Evolutionary conservation across 2,797 vertebrate species (phyloP), one percentile per base, ranked within the genome.

Genomic region (Manis pentadactyla): DNA sequence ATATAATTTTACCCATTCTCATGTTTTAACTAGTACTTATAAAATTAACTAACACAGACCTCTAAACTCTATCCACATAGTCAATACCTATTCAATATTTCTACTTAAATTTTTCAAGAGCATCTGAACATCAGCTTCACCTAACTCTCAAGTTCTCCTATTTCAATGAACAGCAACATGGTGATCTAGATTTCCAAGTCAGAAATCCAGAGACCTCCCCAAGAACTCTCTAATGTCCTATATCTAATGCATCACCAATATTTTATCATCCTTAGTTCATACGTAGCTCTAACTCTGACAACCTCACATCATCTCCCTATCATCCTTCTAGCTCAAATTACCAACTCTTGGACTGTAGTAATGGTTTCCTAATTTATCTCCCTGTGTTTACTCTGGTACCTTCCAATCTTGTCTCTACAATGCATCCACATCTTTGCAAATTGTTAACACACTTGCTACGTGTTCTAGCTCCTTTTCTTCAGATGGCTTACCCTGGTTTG

Each of bases 81-180:
- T 9, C 21, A 79, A 51, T 10, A 74, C 18, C 74, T 64, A 29
- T 73, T 66, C 42, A 71, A 12, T 61, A 63, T 78, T 69, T 87
- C n/a, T 86, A 57, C 49, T 59, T 79, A 92, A 86, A 85, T 73
- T 85, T 49, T 64, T 93, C 59, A 81, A 95, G 53, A n/a, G 13
- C 25, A 79, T 5, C 15, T 73, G 29, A 74, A 61, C 61, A 11
- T 57, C 37, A 53, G 84, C 69, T 88, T 92, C 34, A 81, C 14
- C 66, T 42, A 42, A 82, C 15, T 5, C 4, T 78, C 4, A 29
- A 92, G 10, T 61, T 55, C 23, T 18, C 55, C 8, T 37, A 59
- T 49, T 93, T 93, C 21, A 49, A 13, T 42, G 37, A 86, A 66
- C 8, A 87, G 15, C 51, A 42, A 12, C 17, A 92, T n/a, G 73